Conservation (phyloP, 2,797 vertebrate genomes). For the Ptychadena robeensis region DNA sequence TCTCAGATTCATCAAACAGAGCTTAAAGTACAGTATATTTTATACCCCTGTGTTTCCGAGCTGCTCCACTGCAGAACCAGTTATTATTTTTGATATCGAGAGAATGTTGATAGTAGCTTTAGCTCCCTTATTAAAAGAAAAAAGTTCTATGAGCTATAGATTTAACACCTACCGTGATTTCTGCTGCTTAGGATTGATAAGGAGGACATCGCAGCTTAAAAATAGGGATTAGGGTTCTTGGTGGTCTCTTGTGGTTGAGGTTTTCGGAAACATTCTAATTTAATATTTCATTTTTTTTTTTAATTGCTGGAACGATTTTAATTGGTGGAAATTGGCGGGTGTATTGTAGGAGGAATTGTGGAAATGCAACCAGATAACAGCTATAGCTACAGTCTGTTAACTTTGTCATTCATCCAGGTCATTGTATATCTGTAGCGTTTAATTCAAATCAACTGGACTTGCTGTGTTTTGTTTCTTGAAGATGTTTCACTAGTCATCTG, state of each 20-base stretch:
- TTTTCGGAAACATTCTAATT: conserved; percentile 65
- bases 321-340: background rate
- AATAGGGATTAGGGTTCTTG: conserved; percentile 68
- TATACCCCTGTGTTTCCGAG: conserved; percentile 79
- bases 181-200: conserved; percentile 75
- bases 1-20: conserved; percentile 88
- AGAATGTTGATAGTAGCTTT: conserved; percentile 79
- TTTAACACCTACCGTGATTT: conserved; percentile 77
- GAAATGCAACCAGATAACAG: background rate
- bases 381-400: too few relatives aligned
- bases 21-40: conserved; percentile 87
- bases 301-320: conserved; percentile 28
- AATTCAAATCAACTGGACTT: too few relatives aligned
- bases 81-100: conserved; percentile 84
- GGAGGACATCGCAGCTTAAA: conserved; percentile 66
- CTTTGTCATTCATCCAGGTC: too few relatives aligned
- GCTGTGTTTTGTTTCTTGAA: too few relatives aligned
- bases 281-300: conserved; percentile 52
- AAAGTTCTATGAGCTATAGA: conserved; percentile 71
- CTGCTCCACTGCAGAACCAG: conserved; percentile 79
- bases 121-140: conserved; percentile 80
- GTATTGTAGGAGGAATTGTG: background rate
- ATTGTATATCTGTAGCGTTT: too few relatives aligned
- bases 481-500: too few relatives aligned
- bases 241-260: conserved; percentile 56